Evolutionary conservation across 2,888 invertebrate species (phyloP).

Genomic region (Campoplex nolae): DNA sequence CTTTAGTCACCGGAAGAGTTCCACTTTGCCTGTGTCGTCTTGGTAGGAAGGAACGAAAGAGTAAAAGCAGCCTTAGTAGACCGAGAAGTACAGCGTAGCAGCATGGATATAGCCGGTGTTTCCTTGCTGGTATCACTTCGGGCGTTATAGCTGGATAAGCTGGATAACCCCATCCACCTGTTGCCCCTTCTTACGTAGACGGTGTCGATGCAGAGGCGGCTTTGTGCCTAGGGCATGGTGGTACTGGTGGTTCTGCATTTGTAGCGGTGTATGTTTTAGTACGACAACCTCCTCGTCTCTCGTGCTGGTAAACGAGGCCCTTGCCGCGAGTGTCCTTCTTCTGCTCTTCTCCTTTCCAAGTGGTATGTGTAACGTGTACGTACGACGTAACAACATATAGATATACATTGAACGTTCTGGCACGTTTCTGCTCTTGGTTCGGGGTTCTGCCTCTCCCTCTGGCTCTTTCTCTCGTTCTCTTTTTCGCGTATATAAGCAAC

Average conservation of each 20-base stretch:
- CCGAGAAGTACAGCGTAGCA: not conserved
- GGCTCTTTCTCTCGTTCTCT: constrained; percentile 48
- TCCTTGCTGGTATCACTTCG: constrained; percentile 80
- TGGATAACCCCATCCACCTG: constrained; percentile 84
- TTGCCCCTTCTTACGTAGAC: constrained; percentile 82
- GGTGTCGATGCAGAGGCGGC: constrained; percentile 51
- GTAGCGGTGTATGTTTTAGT: not conserved
- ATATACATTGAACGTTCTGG: constrained; percentile 44
- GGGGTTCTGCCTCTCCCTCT: constrained; percentile 57
- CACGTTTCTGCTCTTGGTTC: constrained; percentile 59
- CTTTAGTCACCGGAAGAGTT: not conserved
- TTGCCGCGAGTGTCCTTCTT: constrained; percentile 42
- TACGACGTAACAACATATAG: not conserved
- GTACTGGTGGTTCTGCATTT: constrained; percentile 24
- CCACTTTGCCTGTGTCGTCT: not conserved
- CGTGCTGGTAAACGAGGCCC: constrained; percentile 35
- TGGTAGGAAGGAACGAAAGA: not conserved
- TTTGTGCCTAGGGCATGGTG: constrained; percentile 37
- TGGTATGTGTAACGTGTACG: constrained; percentile 17
- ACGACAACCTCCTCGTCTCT: constrained; percentile 50
- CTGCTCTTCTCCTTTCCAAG: constrained; percentile 9
- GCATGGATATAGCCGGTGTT: constrained; percentile 70
- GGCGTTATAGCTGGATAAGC: constrained; percentile 83
- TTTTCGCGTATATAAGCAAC: constrained; percentile 50
- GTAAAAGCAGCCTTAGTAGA: constrained; percentile 19